These are phyloP conservation scores for Meriones unguiculatus DNA, from an alignment of 2,113 vertebrate species.

Conservation along the genomic window DNA sequence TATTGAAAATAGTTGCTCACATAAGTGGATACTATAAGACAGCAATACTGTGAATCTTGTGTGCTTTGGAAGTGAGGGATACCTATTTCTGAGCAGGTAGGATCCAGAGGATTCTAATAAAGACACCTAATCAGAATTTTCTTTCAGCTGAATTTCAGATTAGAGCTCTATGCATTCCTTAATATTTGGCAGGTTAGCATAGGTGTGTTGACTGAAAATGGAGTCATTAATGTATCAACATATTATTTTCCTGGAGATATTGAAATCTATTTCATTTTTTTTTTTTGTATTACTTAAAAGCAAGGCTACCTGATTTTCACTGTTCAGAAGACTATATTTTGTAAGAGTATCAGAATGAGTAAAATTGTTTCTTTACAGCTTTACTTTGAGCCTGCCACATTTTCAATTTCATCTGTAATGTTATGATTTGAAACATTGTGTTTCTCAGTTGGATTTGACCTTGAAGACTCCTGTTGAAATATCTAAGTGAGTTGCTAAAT, in stretches of 20 bases:
- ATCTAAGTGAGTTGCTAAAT: background rate
- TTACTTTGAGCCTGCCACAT: background rate
- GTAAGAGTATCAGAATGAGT: background rate
- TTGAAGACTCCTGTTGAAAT: background rate
- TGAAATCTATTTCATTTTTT: background rate
- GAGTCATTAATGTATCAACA: background rate
- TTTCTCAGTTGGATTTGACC: background rate
- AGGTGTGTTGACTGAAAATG: too few relatives aligned
- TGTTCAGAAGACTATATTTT: background rate
- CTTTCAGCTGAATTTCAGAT: background rate
- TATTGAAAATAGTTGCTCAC: background rate
- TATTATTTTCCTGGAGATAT: background rate
- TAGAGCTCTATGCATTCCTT: background rate
- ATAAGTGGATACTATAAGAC: background rate
- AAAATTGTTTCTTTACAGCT: background rate
- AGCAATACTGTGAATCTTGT: background rate
- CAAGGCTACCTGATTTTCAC: background rate
- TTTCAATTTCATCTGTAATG: background rate
- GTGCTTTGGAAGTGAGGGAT: background rate
- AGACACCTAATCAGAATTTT: background rate
- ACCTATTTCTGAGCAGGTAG: background rate
- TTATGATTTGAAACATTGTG: background rate
- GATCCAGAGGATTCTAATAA: background rate
- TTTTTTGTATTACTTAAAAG: background rate
- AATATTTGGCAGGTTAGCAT: too few relatives aligned